phyloP scores from a whole-genome alignment of 2,888 invertebrate species.

The Microplitis deprimator region DNA sequence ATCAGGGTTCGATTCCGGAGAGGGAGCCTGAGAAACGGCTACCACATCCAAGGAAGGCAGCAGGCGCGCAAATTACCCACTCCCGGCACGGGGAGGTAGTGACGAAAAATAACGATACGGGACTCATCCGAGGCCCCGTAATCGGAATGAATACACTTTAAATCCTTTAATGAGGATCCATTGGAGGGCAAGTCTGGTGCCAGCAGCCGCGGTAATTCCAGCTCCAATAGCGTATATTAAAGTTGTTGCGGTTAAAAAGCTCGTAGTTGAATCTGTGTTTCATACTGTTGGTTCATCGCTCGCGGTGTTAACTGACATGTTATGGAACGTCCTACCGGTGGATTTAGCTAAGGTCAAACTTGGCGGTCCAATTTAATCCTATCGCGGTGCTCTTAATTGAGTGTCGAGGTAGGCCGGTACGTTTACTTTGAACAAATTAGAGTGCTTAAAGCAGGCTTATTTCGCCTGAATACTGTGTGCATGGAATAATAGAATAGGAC shows the following conservation, averaged over 20 bases:
- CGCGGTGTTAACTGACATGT: too few species aligned
- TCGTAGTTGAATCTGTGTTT: slow-evolving; percentile 74
- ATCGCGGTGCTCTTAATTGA: too few species aligned
- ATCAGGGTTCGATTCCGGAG: slow-evolving; percentile 77
- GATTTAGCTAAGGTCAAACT: too few species aligned
- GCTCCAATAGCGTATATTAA: slow-evolving; percentile 76
- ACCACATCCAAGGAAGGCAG: slow-evolving; percentile 82
- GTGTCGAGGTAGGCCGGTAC: slow-evolving; percentile 73
- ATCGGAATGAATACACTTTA: slow-evolving; percentile 70
- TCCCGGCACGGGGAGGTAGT: slow-evolving; percentile 75
- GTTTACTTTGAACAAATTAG: slow-evolving; percentile 79
- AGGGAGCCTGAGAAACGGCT: slow-evolving; percentile 81
- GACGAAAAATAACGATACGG: slow-evolving; percentile 80
- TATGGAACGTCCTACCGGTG: too few species aligned
- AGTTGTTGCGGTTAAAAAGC: slow-evolving; percentile 80
- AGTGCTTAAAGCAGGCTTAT: slow-evolving; percentile 77
- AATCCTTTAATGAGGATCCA: too few species aligned
- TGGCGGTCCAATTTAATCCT: too few species aligned
- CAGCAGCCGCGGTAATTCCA: slow-evolving; percentile 83
- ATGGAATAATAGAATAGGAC: too few species aligned
- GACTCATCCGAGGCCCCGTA: slow-evolving; percentile 68
- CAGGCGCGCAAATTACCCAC: slow-evolving; percentile 79
- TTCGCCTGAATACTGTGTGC: slow-evolving; percentile 32
- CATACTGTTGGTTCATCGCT: too few species aligned
- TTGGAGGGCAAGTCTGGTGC: slow-evolving; percentile 59